Evolutionary conservation across 2,888 invertebrate genomes (phyloP).

Genomic region (Troglohyphantes excavatus): DNA sequence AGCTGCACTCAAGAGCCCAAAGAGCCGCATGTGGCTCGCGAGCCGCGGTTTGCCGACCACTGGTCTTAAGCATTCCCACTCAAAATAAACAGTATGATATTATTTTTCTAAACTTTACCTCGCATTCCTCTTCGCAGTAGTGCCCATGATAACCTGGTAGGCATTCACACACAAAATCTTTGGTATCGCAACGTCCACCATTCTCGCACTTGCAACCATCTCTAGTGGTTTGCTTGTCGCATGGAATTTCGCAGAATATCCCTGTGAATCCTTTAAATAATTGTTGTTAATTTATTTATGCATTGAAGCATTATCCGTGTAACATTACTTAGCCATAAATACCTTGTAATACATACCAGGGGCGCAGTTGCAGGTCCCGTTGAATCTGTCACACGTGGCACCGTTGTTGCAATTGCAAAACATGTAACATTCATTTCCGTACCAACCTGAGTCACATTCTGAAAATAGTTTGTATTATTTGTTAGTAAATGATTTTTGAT

Average conservation of each 20-base stretch:
- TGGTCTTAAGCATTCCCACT: too few relatives aligned
- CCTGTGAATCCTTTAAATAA: conserved; percentile 54
- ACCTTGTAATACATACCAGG: conserved; percentile 7
- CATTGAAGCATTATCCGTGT: too few relatives aligned
- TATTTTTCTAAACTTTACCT: too few relatives aligned
- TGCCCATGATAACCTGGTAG: conserved; percentile 45
- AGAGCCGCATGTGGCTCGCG: too few relatives aligned
- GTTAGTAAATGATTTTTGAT: not conserved
- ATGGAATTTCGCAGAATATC: conserved; percentile 29
- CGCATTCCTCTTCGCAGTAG: conserved; percentile 37
- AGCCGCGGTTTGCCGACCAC: too few relatives aligned
- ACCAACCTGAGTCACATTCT: conserved; percentile 49
- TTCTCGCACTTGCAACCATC: conserved; percentile 42
- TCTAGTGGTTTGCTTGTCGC: conserved; percentile 12
- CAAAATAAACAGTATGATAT: too few relatives aligned
- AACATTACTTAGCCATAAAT: not conserved
- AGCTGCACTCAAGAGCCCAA: too few relatives aligned
- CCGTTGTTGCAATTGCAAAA: conserved; percentile 43
- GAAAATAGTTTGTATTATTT: not conserved
- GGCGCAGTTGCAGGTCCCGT: conserved; percentile 34
- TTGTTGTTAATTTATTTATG: not conserved
- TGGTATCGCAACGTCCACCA: conserved; percentile 15
- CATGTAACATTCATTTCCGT: conserved; percentile 25
- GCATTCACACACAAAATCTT: conserved; percentile 23
- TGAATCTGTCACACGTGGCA: conserved; percentile 40